Base-by-base conservation (phyloP, 2,888 invertebrate species). In the Acronicta psi region DNA sequence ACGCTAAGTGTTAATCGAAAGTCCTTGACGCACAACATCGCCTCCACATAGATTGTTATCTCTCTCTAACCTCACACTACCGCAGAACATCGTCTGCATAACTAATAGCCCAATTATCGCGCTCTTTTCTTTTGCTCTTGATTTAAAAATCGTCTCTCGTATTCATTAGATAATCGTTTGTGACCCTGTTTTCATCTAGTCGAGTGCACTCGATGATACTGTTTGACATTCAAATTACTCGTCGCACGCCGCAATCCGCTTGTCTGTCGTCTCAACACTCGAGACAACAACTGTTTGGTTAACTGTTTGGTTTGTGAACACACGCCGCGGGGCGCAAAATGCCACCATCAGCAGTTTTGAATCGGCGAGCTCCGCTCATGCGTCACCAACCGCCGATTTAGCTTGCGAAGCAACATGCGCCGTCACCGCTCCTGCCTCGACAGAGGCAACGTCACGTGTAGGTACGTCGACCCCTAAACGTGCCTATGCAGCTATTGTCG, bases 171-270 rank as follows among this genome's bases (percentile, higher is more conserved):
- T 59, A 43, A 65, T 49, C 59, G 55, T 34, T 43, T 37, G 38
- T 17, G 37, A 34, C 23, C 13, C 17, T 47, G 34, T 50, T 53
- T 42, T 34, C 36, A 56, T 66, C 44, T n/a, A 49, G 49, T 69
- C 47, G 37, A 71, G 69, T 64, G 49, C 53, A 49, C 60, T 77
- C 49, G 57, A 50, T 69, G 51, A 43, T 65, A 57, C 72, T 71
- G 63, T 69, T 67, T 77, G 76, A 79, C 69, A 76, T 77, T 80
- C 71, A 79, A 72, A 81, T 81, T 69, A 71, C 67, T 63, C 36
- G 51, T 47, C 31, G 42, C 34, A 51, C 23, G 29, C 13, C 13
- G 17, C 60, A 59, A 69, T 65, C 57, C 54, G 57, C 45, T 53
- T 56, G 46, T 55, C 63, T 56, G 44, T 58, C 53, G 46, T 34